phyloP scores from a whole-genome alignment of 2,888 invertebrate species.

The Gryllus longicercus region DNA sequence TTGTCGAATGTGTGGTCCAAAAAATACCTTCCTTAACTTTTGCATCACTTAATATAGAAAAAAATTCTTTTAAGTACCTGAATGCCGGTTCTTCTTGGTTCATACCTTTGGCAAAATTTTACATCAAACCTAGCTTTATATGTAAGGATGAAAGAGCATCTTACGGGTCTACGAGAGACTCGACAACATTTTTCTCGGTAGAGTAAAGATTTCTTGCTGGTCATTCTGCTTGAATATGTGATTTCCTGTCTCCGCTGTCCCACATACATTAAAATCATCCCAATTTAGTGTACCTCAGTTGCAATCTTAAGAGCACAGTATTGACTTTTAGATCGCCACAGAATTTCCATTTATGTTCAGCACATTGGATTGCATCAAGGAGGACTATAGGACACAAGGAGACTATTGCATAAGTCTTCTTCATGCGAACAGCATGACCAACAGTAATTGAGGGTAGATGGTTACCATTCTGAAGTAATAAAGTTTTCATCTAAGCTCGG shows the following conservation, averaged over 20 bases:
- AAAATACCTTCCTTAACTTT: too few relatives aligned
- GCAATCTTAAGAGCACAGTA: background rate
- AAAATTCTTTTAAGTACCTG: background rate
- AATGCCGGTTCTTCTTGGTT: background rate
- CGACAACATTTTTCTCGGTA: conserved; percentile 17
- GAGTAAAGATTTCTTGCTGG: conserved; percentile 11
- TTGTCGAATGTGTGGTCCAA: too few relatives aligned
- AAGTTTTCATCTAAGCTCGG: background rate
- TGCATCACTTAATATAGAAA: background rate
- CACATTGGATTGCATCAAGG: background rate
- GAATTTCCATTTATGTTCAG: conserved; percentile 4
- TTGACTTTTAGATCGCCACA: background rate
- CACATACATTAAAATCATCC: background rate
- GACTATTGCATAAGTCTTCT: background rate
- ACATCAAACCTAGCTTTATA: background rate
- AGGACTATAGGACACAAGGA: background rate
- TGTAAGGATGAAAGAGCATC: background rate
- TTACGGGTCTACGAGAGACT: background rate
- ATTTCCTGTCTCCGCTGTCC: background rate
- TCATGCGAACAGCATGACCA: background rate
- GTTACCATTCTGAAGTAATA: background rate
- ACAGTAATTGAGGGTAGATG: background rate
- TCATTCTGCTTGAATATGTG: conserved; percentile 18
- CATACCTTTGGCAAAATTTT: conserved; percentile 12
- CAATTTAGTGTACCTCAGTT: background rate